These are phyloP conservation scores for Andrena trimmerana DNA, from an alignment of 2,888 invertebrate genomes.

Conservation along the genomic window DNA sequence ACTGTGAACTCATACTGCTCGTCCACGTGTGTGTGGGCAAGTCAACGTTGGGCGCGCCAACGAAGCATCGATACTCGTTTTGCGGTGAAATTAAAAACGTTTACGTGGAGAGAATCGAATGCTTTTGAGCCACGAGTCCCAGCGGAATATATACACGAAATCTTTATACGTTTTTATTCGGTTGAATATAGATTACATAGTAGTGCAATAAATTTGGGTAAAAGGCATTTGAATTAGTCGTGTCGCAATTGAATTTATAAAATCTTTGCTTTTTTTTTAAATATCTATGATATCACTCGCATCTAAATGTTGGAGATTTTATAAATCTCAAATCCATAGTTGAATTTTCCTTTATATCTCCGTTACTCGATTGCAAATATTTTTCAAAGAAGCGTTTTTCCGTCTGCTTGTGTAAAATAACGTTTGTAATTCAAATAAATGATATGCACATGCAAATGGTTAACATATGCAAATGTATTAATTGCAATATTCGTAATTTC, in stretches of 20 bases:
- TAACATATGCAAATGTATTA: conserved; percentile 16
- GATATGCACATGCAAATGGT: background rate
- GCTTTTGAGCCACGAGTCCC: conserved; percentile 18
- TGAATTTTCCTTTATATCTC: too few relatives aligned
- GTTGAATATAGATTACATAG: background rate
- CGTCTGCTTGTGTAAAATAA: too few relatives aligned
- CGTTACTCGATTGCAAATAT: too few relatives aligned
- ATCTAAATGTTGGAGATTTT: too few relatives aligned
- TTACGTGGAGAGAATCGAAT: conserved; percentile 27
- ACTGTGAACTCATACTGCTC: conserved; percentile 42
- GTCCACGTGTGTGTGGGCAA: background rate
- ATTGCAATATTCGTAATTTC: conserved; percentile 33
- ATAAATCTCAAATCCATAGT: too few relatives aligned
- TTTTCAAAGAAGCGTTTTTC: too few relatives aligned
- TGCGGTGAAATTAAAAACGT: conserved; percentile 40
- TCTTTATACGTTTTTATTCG: background rate
- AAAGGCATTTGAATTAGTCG: background rate
- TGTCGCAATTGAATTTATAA: background rate
- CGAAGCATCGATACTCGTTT: background rate
- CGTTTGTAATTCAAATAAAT: too few relatives aligned
- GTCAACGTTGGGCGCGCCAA: background rate
- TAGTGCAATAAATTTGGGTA: conserved; percentile 6
- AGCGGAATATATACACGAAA: background rate
- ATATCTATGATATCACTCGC: too few relatives aligned
- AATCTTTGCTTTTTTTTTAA: background rate